Evolutionary conservation across 2,888 invertebrate species (phyloP).

Genomic region (Strigamia transsilvanica): DNA sequence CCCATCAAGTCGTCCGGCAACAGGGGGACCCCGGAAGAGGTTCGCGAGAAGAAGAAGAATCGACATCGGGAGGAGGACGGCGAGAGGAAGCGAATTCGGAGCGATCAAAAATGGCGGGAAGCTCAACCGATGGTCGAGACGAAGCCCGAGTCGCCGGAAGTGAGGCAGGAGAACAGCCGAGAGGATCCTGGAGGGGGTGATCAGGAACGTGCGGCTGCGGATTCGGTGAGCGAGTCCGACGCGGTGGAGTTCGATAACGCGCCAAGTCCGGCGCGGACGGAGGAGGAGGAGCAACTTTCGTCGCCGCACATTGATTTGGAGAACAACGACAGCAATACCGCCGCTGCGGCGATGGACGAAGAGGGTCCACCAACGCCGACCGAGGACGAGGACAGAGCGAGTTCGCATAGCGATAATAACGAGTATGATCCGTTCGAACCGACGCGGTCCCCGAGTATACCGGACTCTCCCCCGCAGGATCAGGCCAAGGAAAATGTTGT

Average conservation of each 20-base stretch:
- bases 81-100: constrained; percentile 74
- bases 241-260: neutral
- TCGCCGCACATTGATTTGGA: neutral
- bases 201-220: neutral
- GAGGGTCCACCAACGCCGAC: constrained; percentile 6
- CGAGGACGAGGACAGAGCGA: neutral
- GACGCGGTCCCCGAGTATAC: constrained; percentile 75
- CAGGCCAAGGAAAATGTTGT: constrained; percentile 54
- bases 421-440: constrained; percentile 93
- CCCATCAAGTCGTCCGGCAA: constrained; percentile 40
- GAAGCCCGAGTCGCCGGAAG: constrained; percentile 66
- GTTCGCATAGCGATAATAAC: constrained; percentile 58
- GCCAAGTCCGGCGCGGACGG: neutral
- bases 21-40: neutral
- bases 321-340: neutral
- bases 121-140: constrained; percentile 67
- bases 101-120: constrained; percentile 71
- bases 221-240: constrained; percentile 7
- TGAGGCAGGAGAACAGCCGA: neutral
- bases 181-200: neutral
- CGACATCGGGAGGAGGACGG: constrained; percentile 20
- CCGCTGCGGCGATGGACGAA: neutral
- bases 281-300: constrained; percentile 1
- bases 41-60: neutral
- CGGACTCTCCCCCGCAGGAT: constrained; percentile 54